Conservation (phyloP, 2,113 vertebrate genomes). For the Neoarius graeffei region DNA sequence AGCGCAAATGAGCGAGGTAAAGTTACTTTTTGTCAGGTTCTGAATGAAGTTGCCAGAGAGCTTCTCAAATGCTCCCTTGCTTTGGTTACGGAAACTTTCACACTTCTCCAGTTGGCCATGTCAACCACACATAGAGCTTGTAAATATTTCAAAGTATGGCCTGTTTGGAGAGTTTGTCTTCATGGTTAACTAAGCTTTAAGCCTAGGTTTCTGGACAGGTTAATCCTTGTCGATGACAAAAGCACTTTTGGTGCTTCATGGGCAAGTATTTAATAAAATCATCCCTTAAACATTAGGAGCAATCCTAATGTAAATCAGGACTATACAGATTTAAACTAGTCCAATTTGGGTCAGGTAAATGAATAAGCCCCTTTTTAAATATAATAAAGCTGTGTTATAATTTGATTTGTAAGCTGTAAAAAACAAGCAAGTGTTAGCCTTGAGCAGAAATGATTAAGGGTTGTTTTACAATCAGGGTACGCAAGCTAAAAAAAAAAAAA, state of each 20-base stretch:
- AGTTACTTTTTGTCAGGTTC: constrained; percentile 14
- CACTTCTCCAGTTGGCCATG: constrained; percentile 50
- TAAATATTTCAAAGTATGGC: constrained; percentile 21
- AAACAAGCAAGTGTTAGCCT: background rate
- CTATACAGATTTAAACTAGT: background rate
- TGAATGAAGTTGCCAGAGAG: background rate
- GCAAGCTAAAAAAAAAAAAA: too few relatives aligned
- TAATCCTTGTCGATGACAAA: background rate
- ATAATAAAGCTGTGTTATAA: too few relatives aligned
- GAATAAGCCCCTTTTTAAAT: too few relatives aligned
- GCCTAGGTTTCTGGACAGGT: background rate
- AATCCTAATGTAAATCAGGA: background rate
- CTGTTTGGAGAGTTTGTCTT: background rate
- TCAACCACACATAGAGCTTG: constrained; percentile 44
- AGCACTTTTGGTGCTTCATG: background rate
- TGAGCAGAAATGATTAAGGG: background rate
- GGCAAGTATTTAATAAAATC: background rate
- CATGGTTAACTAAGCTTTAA: background rate
- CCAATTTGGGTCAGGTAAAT: background rate
- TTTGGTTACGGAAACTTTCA: constrained; percentile 32
- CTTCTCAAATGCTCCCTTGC: background rate
- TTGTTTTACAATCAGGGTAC: too few relatives aligned
- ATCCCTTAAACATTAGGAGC: background rate
- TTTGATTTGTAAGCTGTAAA: background rate
- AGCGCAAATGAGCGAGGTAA: too few relatives aligned